Evolutionary conservation across 1,140 invertebrate genomes (phyloP), one percentile per base, ranked within the genome.

Genomic region (Diachasmimorpha longicaudata): DNA sequence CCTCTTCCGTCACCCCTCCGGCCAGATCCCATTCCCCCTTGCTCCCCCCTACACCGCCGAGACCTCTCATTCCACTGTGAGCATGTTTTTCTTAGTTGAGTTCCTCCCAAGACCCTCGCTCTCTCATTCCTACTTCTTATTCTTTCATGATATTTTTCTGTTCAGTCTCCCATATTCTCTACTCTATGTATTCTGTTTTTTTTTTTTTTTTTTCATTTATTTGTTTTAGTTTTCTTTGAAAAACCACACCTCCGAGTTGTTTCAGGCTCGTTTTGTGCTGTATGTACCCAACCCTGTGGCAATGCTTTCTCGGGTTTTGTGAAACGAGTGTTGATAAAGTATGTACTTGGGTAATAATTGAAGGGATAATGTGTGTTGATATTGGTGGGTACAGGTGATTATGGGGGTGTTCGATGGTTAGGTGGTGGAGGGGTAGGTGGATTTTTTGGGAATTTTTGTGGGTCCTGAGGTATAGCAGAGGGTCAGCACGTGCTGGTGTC

Each of bases 361-460:
- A 67, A 23, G 67, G 46, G 71, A 76, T 76, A 78, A 78, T 78
- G 71, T 76, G 76, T 78, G 74, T 78, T 74, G 73, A 48, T 70
- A 76, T 78, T 52, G 48, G 76, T 76, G 78, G 75, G 72, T 79
- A 72, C 72, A 78, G 63, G 63, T 16, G 67, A 16, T 70, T 21
- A 36, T 25, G 67, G 2, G 46, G 46, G 21, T 2, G 19, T 37
- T 36, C 46, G 13, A n/a, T 31, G 16, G 21, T 42, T 42, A 14
- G 39, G 21, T 4, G 31, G 44, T 31, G 19, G 10, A 4, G 4
- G 8, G 14, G 68, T 11, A 37, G 16, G 37, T 74, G 48, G 39
- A 68, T 44, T 67, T 68, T 36, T 48, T 37, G 67, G 21, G 39
- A 46, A 39, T 74, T 42, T 42, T 37, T 23, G 71, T 63, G 39